Conservation (phyloP, 2,797 vertebrate genomes). For the Craterocephalus amniculus region DNA sequence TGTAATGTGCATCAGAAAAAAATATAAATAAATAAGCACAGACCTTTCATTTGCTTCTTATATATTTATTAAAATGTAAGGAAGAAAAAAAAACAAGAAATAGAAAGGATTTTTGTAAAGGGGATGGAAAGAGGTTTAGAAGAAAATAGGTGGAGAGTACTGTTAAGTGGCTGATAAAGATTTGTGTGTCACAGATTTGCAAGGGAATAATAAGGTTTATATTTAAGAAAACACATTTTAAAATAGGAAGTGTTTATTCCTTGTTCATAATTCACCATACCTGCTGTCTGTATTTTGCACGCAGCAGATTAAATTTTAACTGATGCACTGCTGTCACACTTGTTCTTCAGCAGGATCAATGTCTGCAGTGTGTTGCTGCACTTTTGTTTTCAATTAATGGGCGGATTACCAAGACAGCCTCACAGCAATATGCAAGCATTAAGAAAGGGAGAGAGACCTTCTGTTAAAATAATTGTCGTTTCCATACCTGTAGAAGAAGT, state of each 20-base stretch:
- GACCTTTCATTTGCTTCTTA: conserved; percentile 13
- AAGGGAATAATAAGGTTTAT: background rate
- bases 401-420: background rate
- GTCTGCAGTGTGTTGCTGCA: background rate
- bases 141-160: no score
- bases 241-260: background rate
- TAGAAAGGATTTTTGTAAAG: background rate
- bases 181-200: background rate
- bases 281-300: no score
- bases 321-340: no score
- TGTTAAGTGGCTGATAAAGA: background rate
- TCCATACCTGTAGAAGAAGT: conserved; percentile 20
- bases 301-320: no score
- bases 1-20: conserved; percentile 22
- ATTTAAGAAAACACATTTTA: background rate
- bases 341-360: no score
- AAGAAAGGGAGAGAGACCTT: no score
- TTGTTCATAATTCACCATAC: background rate
- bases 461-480: background rate
- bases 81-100: background rate
- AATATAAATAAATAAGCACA: conserved; percentile 23
- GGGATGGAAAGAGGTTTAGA: background rate
- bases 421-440: background rate
- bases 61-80: conserved; percentile 5
- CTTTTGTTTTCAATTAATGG: background rate